Percentiles rank a stretch among this genome's conserved stretches.
Conservation (phyloP, 2,797 vertebrate genomes). For the Eutrigla gurnardus region DNA sequence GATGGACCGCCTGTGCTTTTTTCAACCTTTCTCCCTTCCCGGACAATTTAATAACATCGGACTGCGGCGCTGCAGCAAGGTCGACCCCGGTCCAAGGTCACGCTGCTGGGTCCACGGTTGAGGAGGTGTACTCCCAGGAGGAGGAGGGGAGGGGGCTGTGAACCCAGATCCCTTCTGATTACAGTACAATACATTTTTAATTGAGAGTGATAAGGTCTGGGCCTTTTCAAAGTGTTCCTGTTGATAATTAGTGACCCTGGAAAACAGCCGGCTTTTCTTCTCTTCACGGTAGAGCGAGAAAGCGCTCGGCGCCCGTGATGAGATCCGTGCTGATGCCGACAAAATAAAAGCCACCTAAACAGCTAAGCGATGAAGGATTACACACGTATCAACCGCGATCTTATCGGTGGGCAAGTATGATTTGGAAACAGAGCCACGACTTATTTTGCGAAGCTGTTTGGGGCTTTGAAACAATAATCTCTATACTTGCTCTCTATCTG, state of each 20-base stretch:
- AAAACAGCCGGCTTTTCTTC: constrained; percentile 40
- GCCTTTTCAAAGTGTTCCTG: constrained; percentile 59
- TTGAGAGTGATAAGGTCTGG: constrained; percentile 61
- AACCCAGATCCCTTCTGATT: constrained; percentile 36
- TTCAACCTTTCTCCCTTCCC: constrained; percentile 73
- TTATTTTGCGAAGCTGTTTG: constrained; percentile 32
- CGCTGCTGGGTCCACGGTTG: constrained; percentile 56
- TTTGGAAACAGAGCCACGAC: constrained; percentile 53
- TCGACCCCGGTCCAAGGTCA: constrained; percentile 79
- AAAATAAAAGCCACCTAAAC: constrained; percentile 67
- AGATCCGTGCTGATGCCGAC: constrained; percentile 64
- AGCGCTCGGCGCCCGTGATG: constrained; percentile 38
- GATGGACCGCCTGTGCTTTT: constrained; percentile 65
- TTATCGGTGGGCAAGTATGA: constrained; percentile 49
- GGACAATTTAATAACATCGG: constrained; percentile 82
- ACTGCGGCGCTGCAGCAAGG: constrained; percentile 75
- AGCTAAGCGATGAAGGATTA: constrained; percentile 60
- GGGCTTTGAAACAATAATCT: constrained; percentile 69
- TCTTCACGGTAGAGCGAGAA: constrained; percentile 12
- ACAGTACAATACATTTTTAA: constrained; percentile 62
- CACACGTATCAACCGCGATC: constrained; percentile 56
- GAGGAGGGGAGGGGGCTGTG: constrained; percentile 5
- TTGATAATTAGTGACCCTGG: constrained; percentile 67
- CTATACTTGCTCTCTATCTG: constrained; percentile 26
- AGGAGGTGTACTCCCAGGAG: constrained; percentile 35